Percentiles rank a stretch among this genome's conserved stretches.
Conservation (phyloP, 2,797 vertebrate species). For the Pipistrellus kuhlii region DNA sequence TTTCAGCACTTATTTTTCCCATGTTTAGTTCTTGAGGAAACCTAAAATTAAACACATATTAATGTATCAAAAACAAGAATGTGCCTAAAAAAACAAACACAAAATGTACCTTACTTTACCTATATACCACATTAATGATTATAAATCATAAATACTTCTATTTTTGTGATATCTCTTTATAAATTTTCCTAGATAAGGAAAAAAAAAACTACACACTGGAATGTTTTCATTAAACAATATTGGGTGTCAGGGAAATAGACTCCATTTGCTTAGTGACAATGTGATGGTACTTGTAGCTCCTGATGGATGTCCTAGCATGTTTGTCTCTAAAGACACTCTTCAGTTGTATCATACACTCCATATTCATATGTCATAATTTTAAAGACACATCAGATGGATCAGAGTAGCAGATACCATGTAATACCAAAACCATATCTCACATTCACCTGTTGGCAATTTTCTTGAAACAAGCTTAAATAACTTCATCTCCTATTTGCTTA, state of each 20-base stretch:
- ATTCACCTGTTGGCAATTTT: not conserved
- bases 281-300: not conserved
- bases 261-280: not conserved
- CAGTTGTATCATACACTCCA: not conserved
- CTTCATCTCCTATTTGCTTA: not conserved
- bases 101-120: not conserved
- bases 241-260: not conserved
- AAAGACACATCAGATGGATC: not conserved
- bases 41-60: slow-evolving; percentile 87
- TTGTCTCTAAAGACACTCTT: not conserved
- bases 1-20: slow-evolving; percentile 96
- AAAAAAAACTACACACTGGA: not conserved
- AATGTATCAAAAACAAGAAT: slow-evolving; percentile 67
- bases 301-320: not conserved
- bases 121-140: not conserved
- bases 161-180: not conserved
- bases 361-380: not conserved
- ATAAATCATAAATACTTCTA: not conserved
- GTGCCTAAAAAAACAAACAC: not conserved
- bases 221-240: not conserved
- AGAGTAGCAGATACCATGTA: not conserved
- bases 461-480: not conserved
- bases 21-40: slow-evolving; percentile 98
- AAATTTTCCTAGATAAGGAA: not conserved
- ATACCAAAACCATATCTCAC: not conserved